Evolutionary conservation across 2,113 vertebrate species (phyloP), one percentile per base, ranked within the genome.

Genomic region (Pedionomus torquatus): DNA sequence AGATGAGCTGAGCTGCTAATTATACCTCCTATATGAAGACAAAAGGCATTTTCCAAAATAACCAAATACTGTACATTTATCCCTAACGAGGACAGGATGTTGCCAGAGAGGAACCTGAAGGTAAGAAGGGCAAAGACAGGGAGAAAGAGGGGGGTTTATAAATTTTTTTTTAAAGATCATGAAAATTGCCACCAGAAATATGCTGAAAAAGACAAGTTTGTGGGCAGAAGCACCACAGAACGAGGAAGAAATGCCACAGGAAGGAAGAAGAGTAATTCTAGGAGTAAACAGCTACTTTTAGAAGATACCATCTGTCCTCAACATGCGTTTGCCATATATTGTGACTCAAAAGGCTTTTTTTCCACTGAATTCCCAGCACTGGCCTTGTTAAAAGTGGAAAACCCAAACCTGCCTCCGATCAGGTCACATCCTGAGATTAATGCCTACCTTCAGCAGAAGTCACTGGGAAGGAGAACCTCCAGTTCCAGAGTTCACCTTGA

Each of bases 211-310:
- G 96, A 89, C 72, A 92, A 65, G 63, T 74, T 80, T 95, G 94
- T 97, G 93, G 93, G 88, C 88, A 93, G 91, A 66, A 84, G 63
- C 55, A 63, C 89, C 86, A 83, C 92, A 85, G 88, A 96, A 93
- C 31, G 94, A 92, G 65, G 9, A 79, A 87, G 63, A 96, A 94
- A 94, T 83, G 66, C 78, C 93, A 96, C 93, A 95, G 95, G 95
- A 97, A 97, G 93, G 93, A 97, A 91, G 85, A 63, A 81, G 94
- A 95, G 85, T 87, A 97, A 96, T 97, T 96, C 91, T 92, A 95
- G 83, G 96, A 95, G 94, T 97, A 97, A 95, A 93, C 89, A 95
- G 70, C 91, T 94, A 95, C 95, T 95, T 97, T 95, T 96, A 97
- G 97, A 95, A 95, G 91, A 84, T 70, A 72, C 95, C 95, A 97